Percentiles rank a stretch among this genome's conserved stretches.
Conservation (phyloP, 2,113 vertebrate genomes). For the Podiceps cristatus region DNA sequence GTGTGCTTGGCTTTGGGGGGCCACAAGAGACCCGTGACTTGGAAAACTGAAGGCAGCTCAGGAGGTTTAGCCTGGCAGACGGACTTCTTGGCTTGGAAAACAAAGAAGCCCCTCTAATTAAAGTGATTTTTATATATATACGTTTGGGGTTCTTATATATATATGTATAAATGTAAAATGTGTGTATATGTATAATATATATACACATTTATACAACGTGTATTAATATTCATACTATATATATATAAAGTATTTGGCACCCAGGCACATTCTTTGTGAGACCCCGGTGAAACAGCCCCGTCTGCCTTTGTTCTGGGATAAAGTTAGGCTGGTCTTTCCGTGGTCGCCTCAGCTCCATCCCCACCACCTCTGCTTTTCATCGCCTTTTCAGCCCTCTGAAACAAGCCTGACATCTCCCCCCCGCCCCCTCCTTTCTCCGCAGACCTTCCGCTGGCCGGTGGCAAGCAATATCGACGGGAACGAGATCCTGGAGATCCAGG, state of each 20-base stretch:
- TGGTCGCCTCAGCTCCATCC: neutral
- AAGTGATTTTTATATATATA: neutral
- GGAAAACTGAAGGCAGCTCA: neutral
- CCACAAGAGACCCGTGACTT: accelerated
- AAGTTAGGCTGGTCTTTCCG: neutral
- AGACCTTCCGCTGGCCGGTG: slow-evolving; percentile 94
- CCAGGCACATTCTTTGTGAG: accelerated
- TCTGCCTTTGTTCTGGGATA: neutral
- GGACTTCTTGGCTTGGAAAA: neutral
- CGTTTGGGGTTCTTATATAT: neutral
- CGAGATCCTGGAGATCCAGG: slow-evolving; percentile 93
- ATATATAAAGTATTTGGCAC: neutral
- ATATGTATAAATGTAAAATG: neutral
- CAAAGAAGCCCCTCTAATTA: neutral
- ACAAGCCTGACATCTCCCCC: neutral
- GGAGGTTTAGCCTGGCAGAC: neutral
- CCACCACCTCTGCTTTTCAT: neutral
- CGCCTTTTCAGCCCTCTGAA: neutral
- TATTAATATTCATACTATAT: neutral
- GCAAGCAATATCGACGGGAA: slow-evolving; percentile 87
- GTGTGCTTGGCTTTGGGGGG: neutral
- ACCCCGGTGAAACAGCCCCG: neutral
- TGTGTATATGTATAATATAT: neutral
- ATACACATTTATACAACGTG: neutral
- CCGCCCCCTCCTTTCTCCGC: neutral